Base-by-base conservation (phyloP, 2,888 invertebrate species). In the Rapana venosa region DNA sequence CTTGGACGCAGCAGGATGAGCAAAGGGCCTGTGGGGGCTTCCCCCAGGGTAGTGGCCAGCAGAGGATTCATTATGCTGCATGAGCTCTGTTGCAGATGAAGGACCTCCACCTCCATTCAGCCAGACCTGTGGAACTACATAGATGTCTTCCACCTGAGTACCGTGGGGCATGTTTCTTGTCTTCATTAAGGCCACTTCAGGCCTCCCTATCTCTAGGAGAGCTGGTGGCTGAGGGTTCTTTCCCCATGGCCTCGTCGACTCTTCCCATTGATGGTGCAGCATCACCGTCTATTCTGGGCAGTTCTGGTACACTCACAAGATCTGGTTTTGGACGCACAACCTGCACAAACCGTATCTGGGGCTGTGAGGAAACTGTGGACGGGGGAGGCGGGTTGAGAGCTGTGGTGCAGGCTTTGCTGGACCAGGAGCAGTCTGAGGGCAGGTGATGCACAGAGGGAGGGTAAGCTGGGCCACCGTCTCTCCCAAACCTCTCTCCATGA, bases 171-270 rank as follows among this genome's bases (percentile, higher is more conserved):
- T 89, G 84, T 36, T 32, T 20, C 89, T 70, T 15, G 83, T 89
- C 36, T 89, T 84, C 89, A 89, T 89, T 22, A 89, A 32, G n/a
- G 89, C 89, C 66, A 89, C 85, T 77, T 89, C 89, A n/a, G 4
- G 89, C 89, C 77, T 89, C 89, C n/a, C 85, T 36, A n/a, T 83
- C 83, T 61, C 47, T 8, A 6, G 32, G 36, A 6, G 66, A 17
- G 17, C 79, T 30, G 26, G 36, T 20, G 8, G 77, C 22, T 47
- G 47, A 22, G 6, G 26, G 20, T 83, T 83, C 81, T 20, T 83
- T 30, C 22, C 26, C 30, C 47, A 83, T 22, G 47, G 81, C 20
- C 47, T 83, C 36, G 6, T 17, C 15, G n/a, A n/a, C 70, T 56
- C 30, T n/a, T 84, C n/a, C 35, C 6, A 58, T 17, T 15, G 83